These are phyloP conservation scores for Odiellus spinosus DNA, from an alignment of 2,888 invertebrate species.

Conservation along the genomic window DNA sequence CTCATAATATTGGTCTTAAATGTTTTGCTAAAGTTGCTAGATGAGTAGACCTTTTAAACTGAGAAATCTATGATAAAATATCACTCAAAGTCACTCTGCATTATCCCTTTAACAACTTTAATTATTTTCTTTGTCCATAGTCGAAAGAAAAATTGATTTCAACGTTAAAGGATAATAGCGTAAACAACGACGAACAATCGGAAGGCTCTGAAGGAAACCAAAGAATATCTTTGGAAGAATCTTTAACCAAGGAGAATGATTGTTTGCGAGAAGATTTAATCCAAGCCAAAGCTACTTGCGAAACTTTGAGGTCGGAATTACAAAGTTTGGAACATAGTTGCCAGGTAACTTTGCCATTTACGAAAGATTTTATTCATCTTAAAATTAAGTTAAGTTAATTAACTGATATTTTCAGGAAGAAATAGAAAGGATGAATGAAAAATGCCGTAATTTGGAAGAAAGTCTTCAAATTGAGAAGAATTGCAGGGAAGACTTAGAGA, in stretches of 20 bases:
- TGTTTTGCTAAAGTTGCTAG: too few species aligned
- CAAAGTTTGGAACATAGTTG: conserved; percentile 35
- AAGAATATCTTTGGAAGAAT: conserved; percentile 27
- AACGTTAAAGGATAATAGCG: conserved; percentile 25
- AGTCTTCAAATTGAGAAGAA: conserved; percentile 33
- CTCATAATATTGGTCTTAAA: too few species aligned
- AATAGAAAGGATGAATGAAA: conserved; percentile 30
- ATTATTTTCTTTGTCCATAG: too few species aligned
- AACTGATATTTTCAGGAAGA: too few species aligned
- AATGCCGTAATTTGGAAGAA: conserved; percentile 35
- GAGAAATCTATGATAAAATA: too few species aligned
- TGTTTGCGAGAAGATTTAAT: conserved; percentile 42
- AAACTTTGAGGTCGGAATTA: conserved; percentile 36
- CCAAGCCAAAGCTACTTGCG: conserved; percentile 33
- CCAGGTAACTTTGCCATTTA: too few species aligned
- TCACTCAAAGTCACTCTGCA: too few species aligned
- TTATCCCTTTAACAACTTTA: too few species aligned
- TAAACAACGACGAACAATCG: conserved; percentile 4
- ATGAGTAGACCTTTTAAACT: too few species aligned
- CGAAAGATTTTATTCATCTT: too few species aligned
- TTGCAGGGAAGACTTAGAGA: conserved; percentile 31
- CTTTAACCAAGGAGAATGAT: conserved; percentile 42
- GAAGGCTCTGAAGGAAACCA: background rate
- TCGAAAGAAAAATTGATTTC: conserved; percentile 33
- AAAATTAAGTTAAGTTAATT: too few species aligned